phyloP scores from a whole-genome alignment of 2,797 vertebrate species.

The Falco rusticolus region DNA sequence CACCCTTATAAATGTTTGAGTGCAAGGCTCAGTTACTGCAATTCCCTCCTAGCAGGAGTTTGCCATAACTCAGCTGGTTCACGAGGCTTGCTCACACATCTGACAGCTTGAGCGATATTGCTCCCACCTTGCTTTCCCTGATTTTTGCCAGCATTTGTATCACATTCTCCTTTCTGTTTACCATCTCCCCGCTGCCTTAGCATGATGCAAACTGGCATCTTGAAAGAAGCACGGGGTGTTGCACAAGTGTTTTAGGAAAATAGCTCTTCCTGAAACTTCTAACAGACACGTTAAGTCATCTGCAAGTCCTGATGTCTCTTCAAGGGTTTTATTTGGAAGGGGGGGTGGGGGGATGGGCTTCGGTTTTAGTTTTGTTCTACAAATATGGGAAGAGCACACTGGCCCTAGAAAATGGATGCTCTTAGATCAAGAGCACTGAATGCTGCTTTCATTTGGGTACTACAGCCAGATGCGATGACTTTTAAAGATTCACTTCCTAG shows the following conservation, averaged over 20 bases:
- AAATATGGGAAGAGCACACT: accelerated
- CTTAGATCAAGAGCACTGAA: background rate
- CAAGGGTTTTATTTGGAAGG: background rate
- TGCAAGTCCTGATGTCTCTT: background rate
- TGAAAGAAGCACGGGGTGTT: background rate
- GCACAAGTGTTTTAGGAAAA: background rate
- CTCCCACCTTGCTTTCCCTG: constrained; percentile 36
- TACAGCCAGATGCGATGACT: background rate
- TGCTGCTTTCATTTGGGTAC: background rate
- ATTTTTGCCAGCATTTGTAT: constrained; percentile 54
- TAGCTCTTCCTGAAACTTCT: background rate
- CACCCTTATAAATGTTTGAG: constrained; percentile 43
- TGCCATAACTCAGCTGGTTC: constrained; percentile 53
- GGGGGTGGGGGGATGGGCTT: background rate
- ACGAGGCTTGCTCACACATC: constrained; percentile 18
- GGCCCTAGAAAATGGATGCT: background rate
- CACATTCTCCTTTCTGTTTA: background rate
- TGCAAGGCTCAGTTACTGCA: constrained; percentile 61
- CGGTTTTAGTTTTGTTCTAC: background rate
- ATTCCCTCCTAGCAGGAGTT: constrained; percentile 38
- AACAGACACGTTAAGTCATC: background rate
- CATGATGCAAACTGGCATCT: background rate
- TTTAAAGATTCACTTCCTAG: background rate
- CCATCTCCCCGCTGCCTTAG: background rate
- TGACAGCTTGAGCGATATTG: constrained; percentile 31